Evolutionary conservation across 2,888 invertebrate species (phyloP), one percentile per base, ranked within the genome.

Genomic region (Apoda limacodes): DNA sequence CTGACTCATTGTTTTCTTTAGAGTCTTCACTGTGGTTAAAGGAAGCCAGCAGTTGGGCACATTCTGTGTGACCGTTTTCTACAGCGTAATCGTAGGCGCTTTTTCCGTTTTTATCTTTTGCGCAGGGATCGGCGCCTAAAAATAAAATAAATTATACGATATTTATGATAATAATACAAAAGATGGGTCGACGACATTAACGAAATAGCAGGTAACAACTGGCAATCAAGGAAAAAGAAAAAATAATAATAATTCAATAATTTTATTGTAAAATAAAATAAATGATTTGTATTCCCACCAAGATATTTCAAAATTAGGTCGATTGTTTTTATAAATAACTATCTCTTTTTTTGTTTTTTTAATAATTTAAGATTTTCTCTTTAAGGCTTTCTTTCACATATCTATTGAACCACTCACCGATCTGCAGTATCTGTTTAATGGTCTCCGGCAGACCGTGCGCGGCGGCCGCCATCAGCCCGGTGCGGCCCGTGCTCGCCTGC

Each of bases 391-490:
- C n/a, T n/a, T n/a, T n/a, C n/a, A n/a, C n/a, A n/a, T n/a, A n/a
- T n/a, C n/a, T n/a, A n/a, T n/a, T n/a, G n/a, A 5, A 9, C 4
- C 0, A 28, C 50, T 33, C 32, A 61, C 90, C 91, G 30, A 92
- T 82, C 49, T 84, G 84, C 39, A 93, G 67, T 32, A 95, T 81
- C 55, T 88, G 87, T 39, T 85, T 84, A 7, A 89, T 84, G 28
- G 86, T 83, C 39, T 87, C 85, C 1, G 84, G 42, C 39, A 86
- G 85, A 0, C 93, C 93, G 40, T 88, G 78, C 17, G 84, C 83
- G 7, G 91, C 87, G 28, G 93, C 92, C 1, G 89, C 87, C 88
- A 93, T 93, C 45, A 94, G 81, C 0, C 92, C 85, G 9, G 89
- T 88, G 36, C 83, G 85, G 7, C 84, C 83, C 2, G 83, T 85